These are phyloP conservation scores for Malurus elegans DNA, from an alignment of 2,113 vertebrate species.

Conservation along the genomic window DNA sequence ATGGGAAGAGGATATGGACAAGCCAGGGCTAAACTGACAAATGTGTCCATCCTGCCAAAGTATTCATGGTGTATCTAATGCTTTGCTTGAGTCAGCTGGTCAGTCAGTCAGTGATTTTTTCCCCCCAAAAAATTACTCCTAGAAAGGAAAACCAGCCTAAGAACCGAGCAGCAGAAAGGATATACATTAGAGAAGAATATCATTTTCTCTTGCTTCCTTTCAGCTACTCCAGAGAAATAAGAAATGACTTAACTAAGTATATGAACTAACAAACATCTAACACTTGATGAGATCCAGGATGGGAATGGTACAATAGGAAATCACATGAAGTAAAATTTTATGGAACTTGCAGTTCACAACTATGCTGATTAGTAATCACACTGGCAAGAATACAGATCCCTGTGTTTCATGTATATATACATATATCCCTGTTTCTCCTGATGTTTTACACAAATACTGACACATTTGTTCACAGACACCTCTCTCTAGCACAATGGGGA, in stretches of 20 bases:
- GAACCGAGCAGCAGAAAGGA: neutral
- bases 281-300: neutral
- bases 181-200: neutral
- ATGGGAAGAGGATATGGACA: neutral
- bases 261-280: neutral
- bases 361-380: neutral
- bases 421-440: neutral
- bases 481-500: neutral
- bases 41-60: neutral
- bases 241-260: neutral
- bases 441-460: neutral
- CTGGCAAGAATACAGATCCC: neutral
- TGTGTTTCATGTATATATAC: neutral
- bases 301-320: neutral
- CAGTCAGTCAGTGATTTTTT: neutral
- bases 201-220: neutral
- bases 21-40: neutral
- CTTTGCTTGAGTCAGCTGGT: conserved; percentile 18
- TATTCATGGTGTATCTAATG: neutral
- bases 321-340: neutral
- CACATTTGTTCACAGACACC: rapidly evolving
- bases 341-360: neutral
- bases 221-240: neutral
- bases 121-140: neutral
- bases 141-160: neutral